Base-by-base conservation (phyloP, 2,113 vertebrate species). In the Coreoperca whiteheadi region DNA sequence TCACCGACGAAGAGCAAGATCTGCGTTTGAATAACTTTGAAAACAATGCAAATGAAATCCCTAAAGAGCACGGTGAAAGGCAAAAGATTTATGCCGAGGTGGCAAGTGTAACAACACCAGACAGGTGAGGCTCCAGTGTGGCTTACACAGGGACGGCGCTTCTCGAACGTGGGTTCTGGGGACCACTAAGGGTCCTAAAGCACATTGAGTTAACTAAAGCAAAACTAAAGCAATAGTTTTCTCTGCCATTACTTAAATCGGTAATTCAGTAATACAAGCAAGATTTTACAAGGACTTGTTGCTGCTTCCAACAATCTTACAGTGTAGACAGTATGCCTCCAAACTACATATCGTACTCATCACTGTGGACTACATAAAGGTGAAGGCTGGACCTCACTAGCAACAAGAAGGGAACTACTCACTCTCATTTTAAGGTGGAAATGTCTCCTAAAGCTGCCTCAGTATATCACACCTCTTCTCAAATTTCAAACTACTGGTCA, bases 21-120 rank as follows among this genome's bases (percentile, higher is more conserved):
- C 39, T 73, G 14, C 77, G 71, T 83, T 81, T 87, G 71, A 90
- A 89, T 91, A 83, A 90, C 51, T 91, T 89, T 86, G 70, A 87
- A 83, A 86, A 51, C 34, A 59, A 89, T 81, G 86, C 80, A 87
- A 79, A 90, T 81, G 66, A 64, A 34, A 34, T 74, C 41, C 67
- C 54, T 59, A 32, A 66, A 74, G 76, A 81, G 61, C 20, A 4
- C 14, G 1, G 37, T 23, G 75, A n/a, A 63, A 79, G 54, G 65
- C 18, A 51, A 67, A 60, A 0, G 25, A 66, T 68, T 77, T 48
- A 56, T 65, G 70, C n/a, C 60, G 71, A 72, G 74, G 78, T 67
- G 54, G 21, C 1, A 50, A 23, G 56, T 63, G 59, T 41, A 77
- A 54, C 46, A 30, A 65, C n/a, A 59, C 21, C 9, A 65, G 74